Percentiles rank a stretch among this genome's conserved stretches.
These are phyloP conservation scores for Xiphophorus hellerii DNA, from an alignment of 2,113 vertebrate genomes.

Conservation along the genomic window DNA sequence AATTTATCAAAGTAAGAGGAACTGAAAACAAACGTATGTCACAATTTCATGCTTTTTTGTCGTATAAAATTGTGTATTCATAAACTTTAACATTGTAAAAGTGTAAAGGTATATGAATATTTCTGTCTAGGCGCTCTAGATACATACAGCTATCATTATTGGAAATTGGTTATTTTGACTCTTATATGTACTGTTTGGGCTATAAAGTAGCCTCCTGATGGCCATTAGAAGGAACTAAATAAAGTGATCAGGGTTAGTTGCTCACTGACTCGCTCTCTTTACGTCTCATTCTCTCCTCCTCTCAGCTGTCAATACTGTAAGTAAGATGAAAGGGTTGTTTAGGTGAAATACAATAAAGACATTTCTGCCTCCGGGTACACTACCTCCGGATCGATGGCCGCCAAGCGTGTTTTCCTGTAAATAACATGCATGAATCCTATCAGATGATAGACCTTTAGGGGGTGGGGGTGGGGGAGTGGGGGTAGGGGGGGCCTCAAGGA, in stretches of 20 bases:
- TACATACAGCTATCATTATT: too few relatives aligned
- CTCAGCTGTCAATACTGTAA: constrained; percentile 67
- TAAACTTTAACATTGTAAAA: too few relatives aligned
- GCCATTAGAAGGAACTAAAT: constrained; percentile 21
- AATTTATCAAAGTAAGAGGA: too few relatives aligned
- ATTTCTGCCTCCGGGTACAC: constrained; percentile 63
- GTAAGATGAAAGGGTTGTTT: constrained; percentile 76
- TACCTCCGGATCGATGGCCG: constrained; percentile 64
- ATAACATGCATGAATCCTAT: constrained; percentile 67
- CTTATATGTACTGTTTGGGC: constrained; percentile 16
- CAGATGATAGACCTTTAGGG: constrained; percentile 51
- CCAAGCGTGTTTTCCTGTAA: constrained; percentile 75
- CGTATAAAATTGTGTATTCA: too few relatives aligned
- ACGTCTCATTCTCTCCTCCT: constrained; percentile 23
- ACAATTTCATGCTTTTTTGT: too few relatives aligned
- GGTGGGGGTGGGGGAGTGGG: background rate
- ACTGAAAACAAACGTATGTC: too few relatives aligned
- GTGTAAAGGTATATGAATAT: too few relatives aligned
- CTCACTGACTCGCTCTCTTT: constrained; percentile 20
- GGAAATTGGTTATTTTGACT: constrained; percentile 26
- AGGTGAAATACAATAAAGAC: constrained; percentile 80
- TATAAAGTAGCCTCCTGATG: constrained; percentile 13
- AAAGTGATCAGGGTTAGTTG: constrained; percentile 38
- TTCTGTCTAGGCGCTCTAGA: too few relatives aligned
- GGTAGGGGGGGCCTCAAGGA: constrained; percentile 26